Evolutionary conservation across 2,797 vertebrate genomes (phyloP).

Genomic region (Acanthurus leucopareius): DNA sequence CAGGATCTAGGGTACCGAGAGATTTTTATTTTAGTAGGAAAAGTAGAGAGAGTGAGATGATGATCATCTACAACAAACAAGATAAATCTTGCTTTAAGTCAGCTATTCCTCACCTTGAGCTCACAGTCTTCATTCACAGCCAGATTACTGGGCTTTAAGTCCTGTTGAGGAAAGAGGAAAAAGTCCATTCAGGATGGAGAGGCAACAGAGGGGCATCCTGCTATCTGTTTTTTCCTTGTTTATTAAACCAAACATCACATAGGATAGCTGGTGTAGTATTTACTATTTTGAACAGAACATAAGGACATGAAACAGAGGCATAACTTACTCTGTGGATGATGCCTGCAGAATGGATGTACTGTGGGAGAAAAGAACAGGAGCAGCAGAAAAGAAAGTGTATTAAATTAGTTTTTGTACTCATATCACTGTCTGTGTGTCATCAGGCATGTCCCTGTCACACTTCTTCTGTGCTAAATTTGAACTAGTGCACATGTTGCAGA

Average conservation of each 20-base stretch:
- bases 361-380: slow-evolving; percentile 53
- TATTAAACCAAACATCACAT: neutral
- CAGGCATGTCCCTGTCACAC: neutral
- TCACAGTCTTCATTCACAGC: slow-evolving; percentile 99
- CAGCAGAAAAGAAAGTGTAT: neutral
- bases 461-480: neutral
- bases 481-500: neutral
- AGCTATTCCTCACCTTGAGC: slow-evolving; percentile 89
- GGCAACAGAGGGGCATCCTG: neutral
- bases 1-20: slow-evolving; percentile 92
- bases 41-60: neutral
- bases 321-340: slow-evolving; percentile 98
- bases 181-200: neutral
- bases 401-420: neutral
- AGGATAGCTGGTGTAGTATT: neutral
- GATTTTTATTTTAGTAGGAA: too few species aligned
- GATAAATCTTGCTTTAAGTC: neutral
- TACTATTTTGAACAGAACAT: slow-evolving; percentile 8
- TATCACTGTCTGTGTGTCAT: neutral
- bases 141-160: slow-evolving; percentile 98
- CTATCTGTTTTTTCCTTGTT: neutral
- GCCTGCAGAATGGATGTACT: slow-evolving; percentile 99
- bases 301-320: slow-evolving; percentile 7
- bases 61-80: neutral
- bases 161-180: slow-evolving; percentile 80